Evolutionary conservation across 1,140 invertebrate genomes (phyloP), one percentile per base, ranked within the genome.

Genomic region (Sycophila sp.): DNA sequence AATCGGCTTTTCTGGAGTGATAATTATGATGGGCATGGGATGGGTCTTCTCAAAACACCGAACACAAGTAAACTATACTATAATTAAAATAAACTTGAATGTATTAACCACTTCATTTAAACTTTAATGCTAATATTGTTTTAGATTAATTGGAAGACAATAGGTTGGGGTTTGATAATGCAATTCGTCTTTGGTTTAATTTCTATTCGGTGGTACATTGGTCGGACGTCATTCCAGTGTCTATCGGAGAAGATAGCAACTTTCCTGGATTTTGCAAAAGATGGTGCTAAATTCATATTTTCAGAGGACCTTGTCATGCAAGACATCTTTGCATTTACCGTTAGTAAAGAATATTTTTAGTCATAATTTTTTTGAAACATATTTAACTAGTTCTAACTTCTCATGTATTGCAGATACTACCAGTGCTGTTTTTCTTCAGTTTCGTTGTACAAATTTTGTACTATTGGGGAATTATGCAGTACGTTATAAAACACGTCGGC

Each of bases 371-470:
- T n/a, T n/a, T n/a, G n/a, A n/a, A n/a, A n/a, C n/a, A n/a, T n/a
- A n/a, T n/a, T n/a, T n/a, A n/a, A n/a, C n/a, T n/a, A n/a, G n/a
- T n/a, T n/a, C n/a, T n/a, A n/a, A 40, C n/a, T 4, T 42, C 40
- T 26, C 10, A 34, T 55, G 24, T 28, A 1, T 36, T 88, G 49
- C 81, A 95, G 94, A 88, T 91, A 1, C 82, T 97, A n/a, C 91
- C 94, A 0, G 93, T 96, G 0, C 94, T 98, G 47, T 95, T 94
- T 85, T 97, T 97, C 88, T 94, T 98, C 79, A 94, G 94, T 77
- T 95, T 96, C 81, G 85, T 94, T 67, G 92, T 97, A 10, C 92
- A 94, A 76, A 89, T 98, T 15, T 83, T 98, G 7, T 97, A 95
- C 83, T 96, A 96, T 83, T 89, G 91, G 80, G 96, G 96, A 6